Percentiles rank a stretch among this genome's conserved stretches.
These are phyloP conservation scores for Chrysotoxum bicinctum DNA, from an alignment of 2,888 invertebrate species.

Conservation along the genomic window DNA sequence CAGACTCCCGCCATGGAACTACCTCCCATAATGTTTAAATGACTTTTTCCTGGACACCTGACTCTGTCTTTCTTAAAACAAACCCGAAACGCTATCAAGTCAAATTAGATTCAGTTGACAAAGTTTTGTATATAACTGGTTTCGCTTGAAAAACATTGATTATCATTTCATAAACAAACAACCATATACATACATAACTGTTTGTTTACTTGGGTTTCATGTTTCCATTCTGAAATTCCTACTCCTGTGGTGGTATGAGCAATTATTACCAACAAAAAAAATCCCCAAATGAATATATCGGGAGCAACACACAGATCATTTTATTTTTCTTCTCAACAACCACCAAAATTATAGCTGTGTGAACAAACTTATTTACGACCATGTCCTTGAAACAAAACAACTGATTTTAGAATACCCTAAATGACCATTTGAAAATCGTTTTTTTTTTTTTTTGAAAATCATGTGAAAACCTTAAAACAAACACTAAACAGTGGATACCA, in stretches of 20 bases:
- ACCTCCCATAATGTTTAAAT: background rate
- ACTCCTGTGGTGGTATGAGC: background rate
- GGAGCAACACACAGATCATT: background rate
- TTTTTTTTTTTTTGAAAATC: background rate
- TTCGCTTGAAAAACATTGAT: background rate
- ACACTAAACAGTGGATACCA: background rate
- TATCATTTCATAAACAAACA: background rate
- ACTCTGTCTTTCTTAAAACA: background rate
- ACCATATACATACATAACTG: background rate
- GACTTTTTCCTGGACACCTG: background rate
- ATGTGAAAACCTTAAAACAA: constrained; percentile 8
- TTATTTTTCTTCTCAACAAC: background rate
- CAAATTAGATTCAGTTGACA: constrained; percentile 19
- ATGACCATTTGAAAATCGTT: background rate
- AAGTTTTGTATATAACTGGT: background rate
- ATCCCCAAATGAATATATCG: background rate
- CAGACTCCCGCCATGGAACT: background rate
- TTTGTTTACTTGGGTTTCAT: constrained; percentile 25
- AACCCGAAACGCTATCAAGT: background rate
- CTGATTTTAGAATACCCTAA: background rate
- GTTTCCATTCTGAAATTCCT: background rate
- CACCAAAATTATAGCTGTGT: constrained; percentile 9
- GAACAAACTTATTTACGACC: constrained; percentile 18
- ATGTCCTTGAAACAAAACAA: background rate
- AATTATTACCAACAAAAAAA: background rate